Conservation (phyloP, 2,888 invertebrate genomes). For the Sthenelais limicola region DNA sequence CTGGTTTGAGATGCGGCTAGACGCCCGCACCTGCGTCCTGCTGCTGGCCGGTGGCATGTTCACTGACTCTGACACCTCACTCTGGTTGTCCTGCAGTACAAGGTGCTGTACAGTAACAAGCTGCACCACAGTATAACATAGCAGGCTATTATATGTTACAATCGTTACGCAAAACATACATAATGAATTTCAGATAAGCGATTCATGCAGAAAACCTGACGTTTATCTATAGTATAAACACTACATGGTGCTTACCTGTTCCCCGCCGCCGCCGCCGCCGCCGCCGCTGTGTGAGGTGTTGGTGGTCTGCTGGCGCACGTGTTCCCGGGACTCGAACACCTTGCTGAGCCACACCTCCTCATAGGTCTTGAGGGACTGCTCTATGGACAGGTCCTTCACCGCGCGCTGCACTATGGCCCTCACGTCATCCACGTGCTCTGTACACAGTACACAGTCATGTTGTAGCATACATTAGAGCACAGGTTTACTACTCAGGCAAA, state of each 20-base stretch:
- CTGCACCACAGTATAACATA: too few relatives aligned
- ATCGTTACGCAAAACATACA: not conserved
- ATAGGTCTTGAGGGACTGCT: conserved; percentile 71
- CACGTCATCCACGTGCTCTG: conserved; percentile 72
- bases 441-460: not conserved
- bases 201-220: not conserved
- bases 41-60: conserved; percentile 28
- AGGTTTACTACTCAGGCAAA: too few relatives aligned
- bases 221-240: not conserved
- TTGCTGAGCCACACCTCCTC: conserved; percentile 73
- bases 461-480: too few relatives aligned
- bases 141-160: not conserved
- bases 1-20: conserved; percentile 66
- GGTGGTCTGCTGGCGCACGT: conserved; percentile 50
- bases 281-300: not conserved
- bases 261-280: too few relatives aligned
- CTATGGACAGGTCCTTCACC: conserved; percentile 70
- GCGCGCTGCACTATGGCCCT: conserved; percentile 71
- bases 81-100: conserved; percentile 64
- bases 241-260: too few relatives aligned
- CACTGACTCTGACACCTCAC: conserved; percentile 59
- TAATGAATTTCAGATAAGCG: not conserved
- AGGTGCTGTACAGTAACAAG: not conserved
- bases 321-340: conserved; percentile 66
- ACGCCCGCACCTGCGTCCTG: conserved; percentile 54